Percentiles rank a stretch among this genome's conserved stretches.
Evolutionary conservation across 2,797 vertebrate species (phyloP).

Genomic region (Hipposideros larvatus): DNA sequence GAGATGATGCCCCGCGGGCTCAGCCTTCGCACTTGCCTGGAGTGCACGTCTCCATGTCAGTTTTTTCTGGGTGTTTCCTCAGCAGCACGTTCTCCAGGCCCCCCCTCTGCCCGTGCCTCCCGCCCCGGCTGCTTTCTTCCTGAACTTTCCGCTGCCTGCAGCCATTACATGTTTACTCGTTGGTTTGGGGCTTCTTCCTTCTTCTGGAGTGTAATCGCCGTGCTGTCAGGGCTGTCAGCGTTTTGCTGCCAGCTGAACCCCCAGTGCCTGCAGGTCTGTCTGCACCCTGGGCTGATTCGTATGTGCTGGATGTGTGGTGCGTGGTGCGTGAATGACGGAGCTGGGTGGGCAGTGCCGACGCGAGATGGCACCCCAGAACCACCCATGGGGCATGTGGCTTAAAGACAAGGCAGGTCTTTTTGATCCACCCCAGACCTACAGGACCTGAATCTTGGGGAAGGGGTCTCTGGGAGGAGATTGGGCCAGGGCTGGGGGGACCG

Average conservation of each 20-base stretch:
- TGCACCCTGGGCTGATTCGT: accelerated
- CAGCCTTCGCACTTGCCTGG: accelerated
- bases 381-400: accelerated
- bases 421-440: too few relatives aligned
- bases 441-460: not conserved
- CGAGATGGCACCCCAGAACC: accelerated
- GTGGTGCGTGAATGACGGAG: accelerated
- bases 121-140: not conserved
- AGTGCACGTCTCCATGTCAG: accelerated
- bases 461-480: not conserved
- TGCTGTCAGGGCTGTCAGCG: too few relatives aligned
- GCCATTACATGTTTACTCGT: accelerated
- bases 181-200: not conserved
- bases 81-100: not conserved
- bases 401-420: too few relatives aligned
- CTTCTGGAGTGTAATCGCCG: too few relatives aligned
- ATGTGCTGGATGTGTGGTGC: accelerated
- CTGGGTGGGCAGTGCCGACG: accelerated
- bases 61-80: not conserved
- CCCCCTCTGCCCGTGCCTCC: accelerated
- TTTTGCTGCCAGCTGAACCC: not conserved
- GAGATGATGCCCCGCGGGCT: not conserved
- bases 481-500: accelerated
- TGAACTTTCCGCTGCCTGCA: not conserved
- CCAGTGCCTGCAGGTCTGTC: not conserved